These are phyloP conservation scores for Sandelia bainsii DNA, from an alignment of 2,797 vertebrate species.

Conservation along the genomic window DNA sequence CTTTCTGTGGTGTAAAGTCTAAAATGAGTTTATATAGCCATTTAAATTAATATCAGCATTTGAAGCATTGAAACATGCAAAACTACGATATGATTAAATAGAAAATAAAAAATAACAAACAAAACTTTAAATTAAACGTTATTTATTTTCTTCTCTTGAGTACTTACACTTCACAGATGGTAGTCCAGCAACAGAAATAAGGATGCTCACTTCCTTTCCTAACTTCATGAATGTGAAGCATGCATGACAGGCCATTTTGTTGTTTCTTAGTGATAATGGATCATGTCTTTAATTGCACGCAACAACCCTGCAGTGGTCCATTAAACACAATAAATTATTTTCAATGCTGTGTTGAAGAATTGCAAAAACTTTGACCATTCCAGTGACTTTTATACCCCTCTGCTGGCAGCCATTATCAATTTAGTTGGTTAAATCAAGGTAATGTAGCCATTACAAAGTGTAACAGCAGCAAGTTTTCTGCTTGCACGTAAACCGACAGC, in stretches of 20 bases:
- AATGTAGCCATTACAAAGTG: conserved; percentile 62
- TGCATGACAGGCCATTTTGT: conserved; percentile 67
- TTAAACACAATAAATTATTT: conserved; percentile 78
- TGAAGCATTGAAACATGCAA: conserved; percentile 1
- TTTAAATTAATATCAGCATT: background rate
- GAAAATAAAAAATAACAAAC: background rate
- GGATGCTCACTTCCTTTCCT: conserved; percentile 22
- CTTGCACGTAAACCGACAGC: conserved; percentile 52
- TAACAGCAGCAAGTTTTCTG: conserved; percentile 43
- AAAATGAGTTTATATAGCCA: background rate
- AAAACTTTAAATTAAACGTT: background rate
- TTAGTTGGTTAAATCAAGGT: conserved; percentile 61
- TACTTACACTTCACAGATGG: background rate
- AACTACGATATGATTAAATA: background rate
- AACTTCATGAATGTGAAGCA: conserved; percentile 57
- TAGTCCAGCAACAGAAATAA: background rate
- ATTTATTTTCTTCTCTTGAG: conserved; percentile 6
- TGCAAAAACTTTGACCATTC: conserved; percentile 65
- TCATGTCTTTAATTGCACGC: conserved; percentile 73
- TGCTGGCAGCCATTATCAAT: conserved; percentile 44
- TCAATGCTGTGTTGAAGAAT: conserved; percentile 60
- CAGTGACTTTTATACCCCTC: conserved; percentile 40
- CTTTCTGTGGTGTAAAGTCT: background rate
- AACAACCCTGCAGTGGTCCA: conserved; percentile 70
- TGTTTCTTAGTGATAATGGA: conserved; percentile 67